These are phyloP conservation scores for Chorisops tibialis DNA, from an alignment of 2,888 invertebrate genomes.

Conservation along the genomic window DNA sequence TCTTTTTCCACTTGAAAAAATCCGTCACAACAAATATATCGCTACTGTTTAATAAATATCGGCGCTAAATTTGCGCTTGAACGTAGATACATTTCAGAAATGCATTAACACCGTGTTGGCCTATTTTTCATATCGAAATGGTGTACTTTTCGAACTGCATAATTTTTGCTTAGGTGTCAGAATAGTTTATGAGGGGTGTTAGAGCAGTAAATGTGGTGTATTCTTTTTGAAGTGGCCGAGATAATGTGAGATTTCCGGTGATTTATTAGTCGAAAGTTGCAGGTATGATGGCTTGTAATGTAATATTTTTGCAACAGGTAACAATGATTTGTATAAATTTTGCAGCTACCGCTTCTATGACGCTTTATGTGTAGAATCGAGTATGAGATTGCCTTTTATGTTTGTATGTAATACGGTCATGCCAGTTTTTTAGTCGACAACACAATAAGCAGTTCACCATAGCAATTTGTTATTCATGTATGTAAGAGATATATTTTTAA, in stretches of 20 bases:
- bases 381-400: neutral
- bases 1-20: too few species aligned
- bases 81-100: neutral
- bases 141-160: neutral
- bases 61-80: neutral
- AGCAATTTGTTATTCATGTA: too few species aligned
- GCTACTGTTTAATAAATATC: slow-evolving; percentile 14
- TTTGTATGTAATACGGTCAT: neutral
- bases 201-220: neutral
- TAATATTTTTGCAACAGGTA: slow-evolving; percentile 2
- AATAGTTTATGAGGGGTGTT: neutral
- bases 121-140: neutral
- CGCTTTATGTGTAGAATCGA: neutral
- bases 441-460: too few species aligned
- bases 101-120: slow-evolving; percentile 6
- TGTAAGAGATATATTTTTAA: too few species aligned
- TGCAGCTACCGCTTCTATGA: neutral
- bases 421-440: neutral
- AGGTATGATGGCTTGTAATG: slow-evolving; percentile 1
- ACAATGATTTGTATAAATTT: neutral
- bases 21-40: slow-evolving; percentile 4
- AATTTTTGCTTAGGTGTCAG: neutral
- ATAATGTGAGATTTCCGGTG: slow-evolving; percentile 24
- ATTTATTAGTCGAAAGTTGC: slow-evolving; percentile 20
- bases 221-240: neutral